Evolutionary conservation across 2,113 vertebrate species (phyloP).

Genomic region (Oriolus oriolus): DNA sequence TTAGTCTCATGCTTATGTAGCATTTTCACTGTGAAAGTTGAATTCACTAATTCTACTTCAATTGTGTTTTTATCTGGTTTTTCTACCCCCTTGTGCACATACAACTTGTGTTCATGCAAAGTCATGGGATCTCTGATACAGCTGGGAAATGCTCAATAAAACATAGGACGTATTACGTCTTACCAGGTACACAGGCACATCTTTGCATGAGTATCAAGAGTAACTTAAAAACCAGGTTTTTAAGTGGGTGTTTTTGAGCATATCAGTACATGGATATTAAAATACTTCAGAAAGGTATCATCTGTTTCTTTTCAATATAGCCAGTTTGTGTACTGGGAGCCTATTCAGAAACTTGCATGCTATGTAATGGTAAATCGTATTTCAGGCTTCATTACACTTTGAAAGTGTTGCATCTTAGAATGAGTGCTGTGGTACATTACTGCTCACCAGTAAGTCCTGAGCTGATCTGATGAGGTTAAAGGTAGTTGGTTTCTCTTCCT

Average conservation of each 20-base stretch:
- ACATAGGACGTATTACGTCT: background rate
- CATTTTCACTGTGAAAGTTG: background rate
- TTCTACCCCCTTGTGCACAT: fast-evolving
- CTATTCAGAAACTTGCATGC: background rate
- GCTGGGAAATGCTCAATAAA: background rate
- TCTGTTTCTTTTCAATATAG: background rate
- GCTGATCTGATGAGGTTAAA: background rate
- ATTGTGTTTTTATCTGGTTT: background rate
- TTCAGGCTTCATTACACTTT: background rate
- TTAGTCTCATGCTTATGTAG: background rate
- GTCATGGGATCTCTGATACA: background rate
- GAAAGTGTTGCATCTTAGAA: background rate
- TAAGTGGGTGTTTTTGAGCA: fast-evolving
- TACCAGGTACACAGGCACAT: background rate
- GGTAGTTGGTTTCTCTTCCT: background rate
- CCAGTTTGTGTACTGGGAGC: background rate
- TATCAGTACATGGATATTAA: background rate
- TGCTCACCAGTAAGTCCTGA: background rate
- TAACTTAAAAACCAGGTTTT: background rate
- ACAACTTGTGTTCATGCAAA: background rate
- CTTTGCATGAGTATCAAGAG: background rate
- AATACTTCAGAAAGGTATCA: background rate
- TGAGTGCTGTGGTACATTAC: background rate
- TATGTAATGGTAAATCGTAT: background rate
- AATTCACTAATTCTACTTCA: background rate